phyloP scores from a whole-genome alignment of 2,888 invertebrate species.

The Aelia acuminata region DNA sequence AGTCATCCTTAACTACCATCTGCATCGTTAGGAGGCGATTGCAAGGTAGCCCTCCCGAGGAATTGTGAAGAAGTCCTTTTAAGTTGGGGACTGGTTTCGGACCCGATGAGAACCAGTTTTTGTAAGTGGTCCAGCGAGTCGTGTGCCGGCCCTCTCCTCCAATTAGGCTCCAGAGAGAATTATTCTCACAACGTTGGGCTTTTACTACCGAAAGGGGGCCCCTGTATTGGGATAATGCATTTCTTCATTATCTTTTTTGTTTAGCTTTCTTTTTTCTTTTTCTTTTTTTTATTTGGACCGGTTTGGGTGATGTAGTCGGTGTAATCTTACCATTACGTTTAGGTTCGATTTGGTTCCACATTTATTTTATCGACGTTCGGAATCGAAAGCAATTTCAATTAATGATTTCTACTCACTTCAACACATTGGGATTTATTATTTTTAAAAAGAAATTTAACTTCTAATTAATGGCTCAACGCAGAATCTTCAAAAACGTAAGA shows the following conservation, averaged over 20 bases:
- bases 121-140: constrained; percentile 39
- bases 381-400: neutral
- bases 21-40: constrained; percentile 8
- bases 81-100: neutral
- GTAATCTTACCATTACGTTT: neutral
- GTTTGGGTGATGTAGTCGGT: neutral
- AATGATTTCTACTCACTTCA: neutral
- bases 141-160: neutral
- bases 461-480: too few species aligned
- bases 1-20: neutral
- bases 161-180: neutral
- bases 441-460: too few species aligned
- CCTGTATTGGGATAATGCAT: neutral
- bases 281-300: neutral
- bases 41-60: neutral
- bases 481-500: too few species aligned
- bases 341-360: neutral
- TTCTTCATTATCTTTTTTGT: neutral
- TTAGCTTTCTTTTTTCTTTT: too few species aligned
- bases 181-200: neutral
- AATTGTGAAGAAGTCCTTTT: constrained; percentile 38
- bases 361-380: neutral
- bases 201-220: neutral
- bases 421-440: too few species aligned
- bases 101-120: constrained; percentile 42